Evolutionary conservation across 2,888 invertebrate species (phyloP).

Genomic region (Drosophila dives): DNA sequence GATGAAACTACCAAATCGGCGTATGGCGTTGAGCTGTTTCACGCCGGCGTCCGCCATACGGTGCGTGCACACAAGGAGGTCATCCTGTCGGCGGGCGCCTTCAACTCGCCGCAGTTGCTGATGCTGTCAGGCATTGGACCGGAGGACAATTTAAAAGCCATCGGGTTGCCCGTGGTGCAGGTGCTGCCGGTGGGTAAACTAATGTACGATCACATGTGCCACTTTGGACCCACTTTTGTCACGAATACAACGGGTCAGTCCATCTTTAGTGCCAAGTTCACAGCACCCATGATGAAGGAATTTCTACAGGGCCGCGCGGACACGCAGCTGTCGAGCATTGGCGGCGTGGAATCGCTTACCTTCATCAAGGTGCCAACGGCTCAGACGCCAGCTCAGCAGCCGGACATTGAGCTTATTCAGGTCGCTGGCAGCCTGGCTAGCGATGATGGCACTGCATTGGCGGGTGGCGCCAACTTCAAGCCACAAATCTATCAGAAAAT

Average conservation of each 20-base stretch:
- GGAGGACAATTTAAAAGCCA: conserved; percentile 85
- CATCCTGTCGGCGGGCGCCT: conserved; percentile 93
- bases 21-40: conserved; percentile 89
- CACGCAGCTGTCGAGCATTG: conserved; percentile 86
- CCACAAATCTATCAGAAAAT: conserved; percentile 86
- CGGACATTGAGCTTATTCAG: conserved; percentile 89
- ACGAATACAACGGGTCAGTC: conserved; percentile 81
- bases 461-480: conserved; percentile 86
- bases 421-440: conserved; percentile 88
- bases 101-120: conserved; percentile 95
- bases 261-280: conserved; percentile 53
- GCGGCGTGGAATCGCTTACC: conserved; percentile 89
- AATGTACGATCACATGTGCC: conserved; percentile 87
- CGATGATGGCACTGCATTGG: conserved; percentile 86
- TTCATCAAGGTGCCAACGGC: conserved; percentile 88
- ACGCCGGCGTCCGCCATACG: conserved; percentile 85
- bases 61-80: conserved; percentile 91
- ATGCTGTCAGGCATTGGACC: conserved; percentile 93
- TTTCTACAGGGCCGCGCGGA: conserved; percentile 80
- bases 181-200: conserved; percentile 89
- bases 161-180: conserved; percentile 87
- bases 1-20: conserved; percentile 88
- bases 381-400: conserved; percentile 87
- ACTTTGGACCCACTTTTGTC: conserved; percentile 83
- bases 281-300: conserved; percentile 49